A percentile compares a stretch with the other conserved stretches of the same genome.
These are phyloP conservation scores for Anguilla anguilla DNA, from an alignment of 2,797 vertebrate species.

Conservation along the genomic window DNA sequence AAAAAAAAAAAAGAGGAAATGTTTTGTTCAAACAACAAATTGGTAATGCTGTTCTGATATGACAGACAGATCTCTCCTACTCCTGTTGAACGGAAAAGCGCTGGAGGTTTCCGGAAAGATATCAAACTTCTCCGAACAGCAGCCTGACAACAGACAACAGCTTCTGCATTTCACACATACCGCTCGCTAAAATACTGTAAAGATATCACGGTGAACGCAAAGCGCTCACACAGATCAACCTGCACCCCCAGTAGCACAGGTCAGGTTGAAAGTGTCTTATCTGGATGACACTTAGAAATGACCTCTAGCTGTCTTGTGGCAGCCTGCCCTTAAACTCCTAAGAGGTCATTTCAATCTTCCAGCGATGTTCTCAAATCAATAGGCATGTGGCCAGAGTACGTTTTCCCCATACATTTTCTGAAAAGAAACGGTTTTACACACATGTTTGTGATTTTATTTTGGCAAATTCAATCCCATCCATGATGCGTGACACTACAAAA, in stretches of 20 bases:
- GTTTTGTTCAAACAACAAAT: background rate
- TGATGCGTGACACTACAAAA: background rate
- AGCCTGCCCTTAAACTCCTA: background rate
- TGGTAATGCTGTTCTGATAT: background rate
- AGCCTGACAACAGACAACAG: background rate
- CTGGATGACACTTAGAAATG: background rate
- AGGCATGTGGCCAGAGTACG: background rate
- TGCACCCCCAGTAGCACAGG: background rate
- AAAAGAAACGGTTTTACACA: background rate
- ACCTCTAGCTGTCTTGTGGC: background rate
- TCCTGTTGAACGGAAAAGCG: background rate
- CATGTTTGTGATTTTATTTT: background rate
- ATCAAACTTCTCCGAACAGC: constrained; percentile 30
- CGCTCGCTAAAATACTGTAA: background rate
- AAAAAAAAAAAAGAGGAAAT: background rate
- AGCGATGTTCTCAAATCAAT: background rate
- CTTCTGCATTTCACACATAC: background rate
- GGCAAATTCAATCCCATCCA: background rate
- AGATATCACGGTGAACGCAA: background rate
- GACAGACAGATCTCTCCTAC: background rate
- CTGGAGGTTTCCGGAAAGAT: background rate
- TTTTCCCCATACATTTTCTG: background rate
- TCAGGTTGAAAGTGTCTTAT: background rate
- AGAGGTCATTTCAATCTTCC: background rate
- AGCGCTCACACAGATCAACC: background rate